Conservation (phyloP, 2,113 vertebrate genomes). For the Psilopogon haemacephalus region DNA sequence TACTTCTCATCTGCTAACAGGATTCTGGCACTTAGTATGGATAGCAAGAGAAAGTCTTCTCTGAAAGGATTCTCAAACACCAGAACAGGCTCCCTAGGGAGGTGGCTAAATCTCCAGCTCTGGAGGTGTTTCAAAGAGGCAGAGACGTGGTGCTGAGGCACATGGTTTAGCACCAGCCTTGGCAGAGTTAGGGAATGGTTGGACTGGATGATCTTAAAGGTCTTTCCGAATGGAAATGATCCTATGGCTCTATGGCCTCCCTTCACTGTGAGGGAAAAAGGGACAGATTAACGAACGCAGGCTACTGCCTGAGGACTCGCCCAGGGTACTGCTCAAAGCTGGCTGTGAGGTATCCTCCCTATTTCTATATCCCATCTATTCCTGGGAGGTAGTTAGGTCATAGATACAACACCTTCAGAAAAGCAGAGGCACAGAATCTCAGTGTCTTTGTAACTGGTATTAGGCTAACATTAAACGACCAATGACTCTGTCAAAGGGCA, state of each 20-base stretch:
- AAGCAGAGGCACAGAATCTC: neutral
- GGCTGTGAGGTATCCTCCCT: accelerated
- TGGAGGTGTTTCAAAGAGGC: too few species aligned
- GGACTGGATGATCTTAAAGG: too few species aligned
- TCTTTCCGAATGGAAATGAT: too few species aligned
- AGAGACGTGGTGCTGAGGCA: too few species aligned
- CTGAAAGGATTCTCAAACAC: too few species aligned
- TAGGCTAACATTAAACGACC: neutral
- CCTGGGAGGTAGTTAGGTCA: neutral
- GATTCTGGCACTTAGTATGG: neutral
- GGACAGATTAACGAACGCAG: neutral
- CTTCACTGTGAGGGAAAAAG: neutral
- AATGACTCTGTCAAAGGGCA: neutral
- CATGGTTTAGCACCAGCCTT: too few species aligned
- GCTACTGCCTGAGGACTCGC: neutral
- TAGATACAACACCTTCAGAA: neutral
- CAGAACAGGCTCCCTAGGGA: too few species aligned
- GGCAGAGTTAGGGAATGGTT: too few species aligned
- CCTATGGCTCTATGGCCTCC: neutral
- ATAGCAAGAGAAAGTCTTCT: too few species aligned
- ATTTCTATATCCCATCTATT: neutral
- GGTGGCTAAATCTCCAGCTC: too few species aligned
- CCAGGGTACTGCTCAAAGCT: neutral
- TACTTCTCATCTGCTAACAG: neutral
- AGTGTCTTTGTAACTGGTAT: neutral